Evolutionary conservation across 2,113 vertebrate species (phyloP).

Genomic region (Pao palembangensis): DNA sequence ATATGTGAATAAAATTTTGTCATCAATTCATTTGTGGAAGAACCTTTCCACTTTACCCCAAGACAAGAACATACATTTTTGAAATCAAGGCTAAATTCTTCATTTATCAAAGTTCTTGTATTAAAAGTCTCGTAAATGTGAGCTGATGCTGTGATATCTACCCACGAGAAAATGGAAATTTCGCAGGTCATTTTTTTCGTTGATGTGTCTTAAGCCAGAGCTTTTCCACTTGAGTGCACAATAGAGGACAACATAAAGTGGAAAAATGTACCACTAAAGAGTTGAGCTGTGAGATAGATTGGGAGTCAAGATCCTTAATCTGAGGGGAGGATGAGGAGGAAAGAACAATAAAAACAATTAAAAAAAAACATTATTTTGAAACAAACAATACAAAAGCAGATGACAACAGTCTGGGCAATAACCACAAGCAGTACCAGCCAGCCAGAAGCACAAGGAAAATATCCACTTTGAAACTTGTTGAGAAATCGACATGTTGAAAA

Average conservation of each 20-base stretch:
- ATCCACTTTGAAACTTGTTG: slow-evolving; percentile 14
- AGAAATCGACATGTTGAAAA: not conserved
- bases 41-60: no score
- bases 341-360: slow-evolving; percentile 54
- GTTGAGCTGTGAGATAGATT: slow-evolving; percentile 44
- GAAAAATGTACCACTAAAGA: slow-evolving; percentile 60
- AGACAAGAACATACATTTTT: no score
- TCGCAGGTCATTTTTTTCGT: slow-evolving; percentile 38
- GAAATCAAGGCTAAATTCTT: not conserved
- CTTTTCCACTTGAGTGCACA: slow-evolving; percentile 53
- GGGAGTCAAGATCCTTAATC: slow-evolving; percentile 39
- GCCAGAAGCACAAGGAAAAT: slow-evolving; percentile 14
- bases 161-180: slow-evolving; percentile 23
- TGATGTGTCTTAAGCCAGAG: slow-evolving; percentile 33
- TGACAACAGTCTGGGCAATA: slow-evolving; percentile 16
- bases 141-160: slow-evolving; percentile 15
- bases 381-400: slow-evolving; percentile 34
- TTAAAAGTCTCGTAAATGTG: slow-evolving; percentile 13
- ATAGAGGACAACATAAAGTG: slow-evolving; percentile 28
- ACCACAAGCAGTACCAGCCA: slow-evolving; percentile 2
- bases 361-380: slow-evolving; percentile 41
- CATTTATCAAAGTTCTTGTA: slow-evolving; percentile 29
- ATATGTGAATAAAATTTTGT: no score
- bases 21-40: no score
- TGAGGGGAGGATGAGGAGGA: slow-evolving; percentile 22